phyloP scores from a whole-genome alignment of 2,113 vertebrate species.

The Rutilus rutilus region DNA sequence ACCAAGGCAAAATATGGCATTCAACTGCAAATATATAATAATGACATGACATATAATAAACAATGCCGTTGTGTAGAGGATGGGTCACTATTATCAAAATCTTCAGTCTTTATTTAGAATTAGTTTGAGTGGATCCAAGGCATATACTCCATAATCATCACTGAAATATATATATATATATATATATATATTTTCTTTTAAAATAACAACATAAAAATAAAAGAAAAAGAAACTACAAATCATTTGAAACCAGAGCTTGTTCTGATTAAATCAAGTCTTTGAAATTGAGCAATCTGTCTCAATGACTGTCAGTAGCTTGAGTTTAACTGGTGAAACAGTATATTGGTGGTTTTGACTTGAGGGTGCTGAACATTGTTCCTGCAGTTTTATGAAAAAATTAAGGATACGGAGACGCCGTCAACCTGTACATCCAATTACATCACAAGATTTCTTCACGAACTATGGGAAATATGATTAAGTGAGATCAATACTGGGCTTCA shows the following conservation, averaged over 20 bases:
- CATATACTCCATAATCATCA: conserved; percentile 58
- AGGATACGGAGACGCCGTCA: conserved; percentile 21
- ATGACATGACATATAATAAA: conserved; percentile 47
- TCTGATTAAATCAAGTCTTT: conserved; percentile 32
- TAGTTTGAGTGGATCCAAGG: conserved; percentile 56
- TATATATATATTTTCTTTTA: background rate
- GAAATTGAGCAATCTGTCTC: conserved; percentile 28
- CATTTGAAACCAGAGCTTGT: conserved; percentile 18
- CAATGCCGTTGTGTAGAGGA: conserved; percentile 46
- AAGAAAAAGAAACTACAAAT: conserved; percentile 13
- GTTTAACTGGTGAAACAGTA: conserved; percentile 27
- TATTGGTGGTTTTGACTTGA: conserved; percentile 35
- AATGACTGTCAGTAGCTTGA: conserved; percentile 16
- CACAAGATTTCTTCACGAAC: conserved; percentile 12
- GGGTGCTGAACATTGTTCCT: conserved; percentile 16
- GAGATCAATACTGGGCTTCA: conserved; percentile 17
- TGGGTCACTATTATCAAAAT: conserved; percentile 54
- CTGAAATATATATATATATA: conserved; percentile 41
- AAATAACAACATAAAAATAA: conserved; percentile 1
- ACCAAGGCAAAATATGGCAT: conserved; percentile 55
- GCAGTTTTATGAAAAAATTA: conserved; percentile 13
- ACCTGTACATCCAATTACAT: conserved; percentile 30
- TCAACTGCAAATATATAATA: conserved; percentile 44
- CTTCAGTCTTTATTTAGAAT: conserved; percentile 60
- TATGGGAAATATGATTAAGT: conserved; percentile 30